Conservation (phyloP, 30 jellyfish, hydroid and myxozoan species). For the Hydra vulgaris region DNA sequence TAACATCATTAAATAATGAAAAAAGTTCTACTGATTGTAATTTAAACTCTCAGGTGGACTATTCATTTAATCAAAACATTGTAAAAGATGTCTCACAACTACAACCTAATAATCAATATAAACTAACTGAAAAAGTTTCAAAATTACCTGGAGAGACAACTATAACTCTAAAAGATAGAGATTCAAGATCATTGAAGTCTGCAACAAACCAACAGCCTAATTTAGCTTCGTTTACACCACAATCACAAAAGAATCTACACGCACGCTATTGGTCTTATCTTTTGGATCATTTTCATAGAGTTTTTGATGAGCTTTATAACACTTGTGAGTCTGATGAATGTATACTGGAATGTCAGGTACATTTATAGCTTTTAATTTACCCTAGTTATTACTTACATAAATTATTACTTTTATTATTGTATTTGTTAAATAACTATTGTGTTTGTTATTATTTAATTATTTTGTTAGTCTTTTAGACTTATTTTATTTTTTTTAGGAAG, state of each 20-base stretch:
- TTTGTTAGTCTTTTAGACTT: background rate
- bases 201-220: conserved; percentile 25
- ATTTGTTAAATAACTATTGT: no score
- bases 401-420: no score
- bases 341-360: conserved; percentile 80
- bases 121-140: background rate
- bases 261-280: conserved; percentile 94
- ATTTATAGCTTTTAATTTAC: background rate
- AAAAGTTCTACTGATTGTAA: no score
- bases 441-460: no score
- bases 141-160: conserved; percentile 40
- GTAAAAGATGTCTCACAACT: background rate
- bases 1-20: background rate
- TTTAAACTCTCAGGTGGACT: no score
- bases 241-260: conserved; percentile 45
- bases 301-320: conserved; percentile 76
- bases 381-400: no score
- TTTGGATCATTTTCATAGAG: conserved; percentile 83
- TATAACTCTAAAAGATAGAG: conserved; percentile 31
- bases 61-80: background rate
- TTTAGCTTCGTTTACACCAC: conserved; percentile 49
- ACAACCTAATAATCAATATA: background rate
- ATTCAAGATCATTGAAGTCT: background rate
- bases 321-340: conserved; percentile 95
- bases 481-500: conserved; percentile 47